These are phyloP conservation scores for Stegana nigrithorax DNA, from an alignment of 2,888 invertebrate genomes.

Conservation along the genomic window DNA sequence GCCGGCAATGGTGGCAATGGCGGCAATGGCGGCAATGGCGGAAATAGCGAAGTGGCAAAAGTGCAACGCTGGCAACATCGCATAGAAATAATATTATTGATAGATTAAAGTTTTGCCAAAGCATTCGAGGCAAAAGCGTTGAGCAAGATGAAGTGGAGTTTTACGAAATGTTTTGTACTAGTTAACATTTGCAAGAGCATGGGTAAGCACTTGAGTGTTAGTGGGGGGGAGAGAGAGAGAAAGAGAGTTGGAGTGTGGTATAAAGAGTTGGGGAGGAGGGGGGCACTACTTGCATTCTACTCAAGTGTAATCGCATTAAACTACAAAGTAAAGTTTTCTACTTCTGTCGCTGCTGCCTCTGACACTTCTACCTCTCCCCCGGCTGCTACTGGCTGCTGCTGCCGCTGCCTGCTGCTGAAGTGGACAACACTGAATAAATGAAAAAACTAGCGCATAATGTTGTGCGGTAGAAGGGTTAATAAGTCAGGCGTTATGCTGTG, in stretches of 20 bases:
- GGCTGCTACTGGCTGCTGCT: neutral
- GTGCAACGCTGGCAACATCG: conserved; percentile 26
- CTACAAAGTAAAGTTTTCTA: conserved; percentile 19
- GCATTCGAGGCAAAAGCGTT: too few species aligned
- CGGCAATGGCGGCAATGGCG: conserved; percentile 19
- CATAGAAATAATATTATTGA: conserved; percentile 54
- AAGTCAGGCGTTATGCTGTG: neutral
- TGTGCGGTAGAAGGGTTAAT: neutral
- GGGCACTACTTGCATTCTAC: neutral
- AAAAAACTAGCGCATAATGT: too few species aligned
- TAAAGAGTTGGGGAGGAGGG: neutral
- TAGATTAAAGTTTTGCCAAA: conserved; percentile 43
- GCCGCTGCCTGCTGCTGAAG: conserved; percentile 2
- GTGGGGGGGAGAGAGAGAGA: neutral
- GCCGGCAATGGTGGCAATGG: conserved; percentile 12
- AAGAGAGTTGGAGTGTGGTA: conserved; percentile 1
- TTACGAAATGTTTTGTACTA: neutral
- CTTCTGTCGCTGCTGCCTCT: neutral
- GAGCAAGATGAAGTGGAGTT: conserved; percentile 9
- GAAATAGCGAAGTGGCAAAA: conserved; percentile 31
- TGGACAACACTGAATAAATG: too few species aligned
- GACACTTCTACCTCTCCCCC: too few species aligned
- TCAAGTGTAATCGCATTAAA: conserved; percentile 18
- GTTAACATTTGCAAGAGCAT: neutral
- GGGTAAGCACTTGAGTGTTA: neutral